Evolutionary conservation across 1,140 invertebrate species (phyloP).

Genomic region (Pseudomyrmex flavicornis): DNA sequence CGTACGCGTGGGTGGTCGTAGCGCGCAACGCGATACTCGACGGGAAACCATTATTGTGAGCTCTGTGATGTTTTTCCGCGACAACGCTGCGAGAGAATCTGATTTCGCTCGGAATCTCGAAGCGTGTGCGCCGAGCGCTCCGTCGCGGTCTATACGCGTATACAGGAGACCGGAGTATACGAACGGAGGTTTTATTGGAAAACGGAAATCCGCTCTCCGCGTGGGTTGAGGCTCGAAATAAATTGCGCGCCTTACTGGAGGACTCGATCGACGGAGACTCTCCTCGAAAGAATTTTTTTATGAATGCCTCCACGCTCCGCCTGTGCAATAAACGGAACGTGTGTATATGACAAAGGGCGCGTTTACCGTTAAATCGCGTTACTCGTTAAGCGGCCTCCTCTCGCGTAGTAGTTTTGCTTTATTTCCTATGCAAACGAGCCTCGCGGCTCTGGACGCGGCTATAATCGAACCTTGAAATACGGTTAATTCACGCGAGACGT

Average conservation of each 20-base stretch:
- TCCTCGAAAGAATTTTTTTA: constrained; percentile 50
- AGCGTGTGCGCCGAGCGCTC: not conserved
- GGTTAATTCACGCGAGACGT: not conserved
- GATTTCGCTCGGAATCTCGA: constrained; percentile 54
- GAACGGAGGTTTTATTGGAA: constrained; percentile 72
- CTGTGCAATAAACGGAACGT: constrained; percentile 52
- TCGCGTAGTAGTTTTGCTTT: constrained; percentile 70
- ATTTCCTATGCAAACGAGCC: constrained; percentile 77
- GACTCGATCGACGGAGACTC: constrained; percentile 62
- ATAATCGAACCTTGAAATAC: constrained; percentile 59
- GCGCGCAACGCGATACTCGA: constrained; percentile 39
- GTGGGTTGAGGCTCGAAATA: constrained; percentile 77
- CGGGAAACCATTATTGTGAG: constrained; percentile 59
- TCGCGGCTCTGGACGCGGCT: constrained; percentile 49
- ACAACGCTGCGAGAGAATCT: constrained; percentile 39
- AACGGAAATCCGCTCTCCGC: constrained; percentile 74
- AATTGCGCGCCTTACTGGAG: constrained; percentile 79
- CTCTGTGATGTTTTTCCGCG: constrained; percentile 65
- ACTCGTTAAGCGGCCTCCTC: constrained; percentile 59
- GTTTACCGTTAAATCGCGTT: constrained; percentile 71
- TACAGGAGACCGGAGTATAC: constrained; percentile 31
- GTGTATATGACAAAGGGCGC: constrained; percentile 66
- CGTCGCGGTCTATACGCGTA: constrained; percentile 22
- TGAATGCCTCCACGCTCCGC: constrained; percentile 28
- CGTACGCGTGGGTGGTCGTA: constrained; percentile 6